Evolutionary conservation across 2,888 invertebrate genomes (phyloP).

Genomic region (Xestia xanthographa): DNA sequence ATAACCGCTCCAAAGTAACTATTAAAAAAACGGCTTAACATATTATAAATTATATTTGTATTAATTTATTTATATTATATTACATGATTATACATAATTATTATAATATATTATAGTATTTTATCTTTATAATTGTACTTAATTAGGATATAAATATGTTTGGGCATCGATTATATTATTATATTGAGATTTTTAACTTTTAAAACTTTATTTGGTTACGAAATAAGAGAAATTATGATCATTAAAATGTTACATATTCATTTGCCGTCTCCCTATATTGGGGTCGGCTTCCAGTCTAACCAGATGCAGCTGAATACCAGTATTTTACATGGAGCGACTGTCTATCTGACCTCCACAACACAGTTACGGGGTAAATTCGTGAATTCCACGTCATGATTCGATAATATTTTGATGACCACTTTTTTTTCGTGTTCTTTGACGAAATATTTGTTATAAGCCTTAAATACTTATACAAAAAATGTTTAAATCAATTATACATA

Average conservation of each 20-base stretch:
- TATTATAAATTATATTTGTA: conserved; percentile 63
- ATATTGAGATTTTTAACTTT: conserved; percentile 57
- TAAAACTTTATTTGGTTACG: conserved; percentile 22
- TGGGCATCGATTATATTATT: conserved; percentile 63
- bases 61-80: conserved; percentile 68
- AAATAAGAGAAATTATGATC: conserved; percentile 3
- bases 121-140: conserved; percentile 74
- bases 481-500: conserved; percentile 10
- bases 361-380: not conserved
- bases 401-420: conserved; percentile 10
- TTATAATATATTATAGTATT: conserved; percentile 58
- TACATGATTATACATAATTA: conserved; percentile 53
- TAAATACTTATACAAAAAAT: conserved; percentile 49
- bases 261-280: not conserved
- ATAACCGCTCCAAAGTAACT: conserved; percentile 51
- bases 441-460: conserved; percentile 48
- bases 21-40: conserved; percentile 62
- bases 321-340: not conserved
- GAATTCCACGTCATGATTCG: not conserved
- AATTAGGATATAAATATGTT: conserved; percentile 66
- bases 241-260: conserved; percentile 6
- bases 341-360: not conserved
- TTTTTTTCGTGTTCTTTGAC: not conserved
- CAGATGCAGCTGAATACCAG: not conserved
- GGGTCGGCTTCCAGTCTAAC: not conserved